These are phyloP conservation scores for Dolomedes plantarius DNA, from an alignment of 2,888 invertebrate genomes.

Conservation along the genomic window DNA sequence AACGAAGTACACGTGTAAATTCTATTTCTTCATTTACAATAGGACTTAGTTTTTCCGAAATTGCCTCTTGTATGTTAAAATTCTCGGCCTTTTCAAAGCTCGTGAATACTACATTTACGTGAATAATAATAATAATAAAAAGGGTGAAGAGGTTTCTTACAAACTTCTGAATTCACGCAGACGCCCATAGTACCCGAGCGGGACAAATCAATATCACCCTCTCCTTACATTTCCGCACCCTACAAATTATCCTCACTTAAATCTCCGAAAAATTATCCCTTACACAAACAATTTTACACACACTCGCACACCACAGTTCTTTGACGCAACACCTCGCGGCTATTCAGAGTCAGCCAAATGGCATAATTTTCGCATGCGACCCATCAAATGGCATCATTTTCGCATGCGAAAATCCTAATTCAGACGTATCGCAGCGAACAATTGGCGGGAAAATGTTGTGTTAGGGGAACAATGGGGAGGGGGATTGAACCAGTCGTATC, in stretches of 20 bases:
- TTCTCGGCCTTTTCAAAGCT: no score
- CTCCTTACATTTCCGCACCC: neutral
- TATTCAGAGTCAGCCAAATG: constrained; percentile 19
- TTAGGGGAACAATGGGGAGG: constrained; percentile 37
- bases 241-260: neutral
- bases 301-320: no score
- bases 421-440: constrained; percentile 31
- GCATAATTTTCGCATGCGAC: constrained; percentile 29
- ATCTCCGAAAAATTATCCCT: neutral
- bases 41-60: no score
- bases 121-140: no score
- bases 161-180: no score
- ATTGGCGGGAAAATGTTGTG: constrained; percentile 50
- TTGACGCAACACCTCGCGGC: neutral
- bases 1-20: no score
- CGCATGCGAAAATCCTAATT: constrained; percentile 39
- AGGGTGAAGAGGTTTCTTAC: no score
- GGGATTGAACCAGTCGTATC: neutral
- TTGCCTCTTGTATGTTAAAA: no score
- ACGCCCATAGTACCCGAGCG: no score
- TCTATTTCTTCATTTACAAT: no score
- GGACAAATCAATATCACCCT: no score
- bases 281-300: neutral
- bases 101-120: no score
- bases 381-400: constrained; percentile 24